Evolutionary conservation across 1,140 invertebrate species (phyloP), one percentile per base, ranked within the genome.

Genomic region (Drosophila suzukii): DNA sequence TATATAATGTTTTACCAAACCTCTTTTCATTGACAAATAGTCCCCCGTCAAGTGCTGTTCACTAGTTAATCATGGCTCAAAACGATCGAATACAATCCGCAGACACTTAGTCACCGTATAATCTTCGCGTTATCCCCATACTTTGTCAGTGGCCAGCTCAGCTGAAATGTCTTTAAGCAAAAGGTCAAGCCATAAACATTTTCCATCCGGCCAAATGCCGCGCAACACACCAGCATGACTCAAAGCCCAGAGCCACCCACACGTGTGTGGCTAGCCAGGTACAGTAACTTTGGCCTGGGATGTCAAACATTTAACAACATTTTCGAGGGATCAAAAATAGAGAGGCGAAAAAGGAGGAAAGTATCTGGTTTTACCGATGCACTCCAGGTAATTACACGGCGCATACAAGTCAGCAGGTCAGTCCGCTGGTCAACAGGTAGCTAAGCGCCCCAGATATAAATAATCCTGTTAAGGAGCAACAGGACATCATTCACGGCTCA

Each of bases 401-500:
- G 10, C 34, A 30, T 20, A 66, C 82, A 83, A 73, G 83, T 82
- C 82, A 66, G 43, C 59, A 67, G 77, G 60, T 78, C 56, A 81
- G 58, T 41, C 59, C 63, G 41, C 10, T 20, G 17, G 43, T n/a
- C 43, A 50, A 55, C 46, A 63, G 60, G 63, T 78, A 58, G 27
- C 61, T 67, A 59, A 79, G 62, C 62, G 74, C 82, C 66, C 36
- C 30, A 61, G 60, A 83, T 89, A 89, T 89, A 89, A 89, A 89
- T 89, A 90, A 84, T 90, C 76, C 81, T 78, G 73, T 73, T 54
- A 61, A 75, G 75, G 41, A 75, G 62, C 57, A 20, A 56, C 44
- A 81, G 85, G 73, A 90, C 84, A 89, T 89, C 84, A 89, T 89
- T 89, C 85, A 90, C 77, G 65, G 63, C 34, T 51, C 80, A 62